phyloP scores from a whole-genome alignment of 2,888 invertebrate species.

The Drosophila diplacantha region DNA sequence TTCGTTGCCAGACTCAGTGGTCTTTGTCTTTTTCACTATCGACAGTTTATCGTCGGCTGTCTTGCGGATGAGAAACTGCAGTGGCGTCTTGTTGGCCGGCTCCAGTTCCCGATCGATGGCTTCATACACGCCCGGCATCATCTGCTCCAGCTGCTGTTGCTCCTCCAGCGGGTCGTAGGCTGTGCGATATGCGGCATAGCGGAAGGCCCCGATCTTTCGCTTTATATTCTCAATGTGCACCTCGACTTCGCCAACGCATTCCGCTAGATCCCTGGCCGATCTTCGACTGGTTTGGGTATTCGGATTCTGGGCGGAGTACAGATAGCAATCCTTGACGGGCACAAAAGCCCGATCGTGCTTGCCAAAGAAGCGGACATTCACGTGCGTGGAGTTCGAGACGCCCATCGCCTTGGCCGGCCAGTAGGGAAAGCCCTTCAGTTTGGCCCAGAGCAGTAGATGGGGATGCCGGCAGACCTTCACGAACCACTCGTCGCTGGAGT shows the following conservation, averaged over 20 bases:
- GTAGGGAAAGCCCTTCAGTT: constrained; percentile 96
- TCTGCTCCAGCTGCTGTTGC: constrained; percentile 81
- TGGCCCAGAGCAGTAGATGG: constrained; percentile 96
- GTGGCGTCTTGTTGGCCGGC: constrained; percentile 69
- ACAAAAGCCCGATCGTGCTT: constrained; percentile 97
- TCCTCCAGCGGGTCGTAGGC: constrained; percentile 83
- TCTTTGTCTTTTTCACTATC: constrained; percentile 73
- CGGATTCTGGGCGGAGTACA: constrained; percentile 87
- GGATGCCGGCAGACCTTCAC: constrained; percentile 93
- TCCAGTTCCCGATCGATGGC: constrained; percentile 65
- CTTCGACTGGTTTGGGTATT: constrained; percentile 78
- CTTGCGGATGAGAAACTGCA: constrained; percentile 78
- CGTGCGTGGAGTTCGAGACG: constrained; percentile 82
- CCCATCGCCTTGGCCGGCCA: constrained; percentile 98
- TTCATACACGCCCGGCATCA: constrained; percentile 80
- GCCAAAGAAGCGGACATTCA: constrained; percentile 96
- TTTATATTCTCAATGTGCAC: constrained; percentile 86
- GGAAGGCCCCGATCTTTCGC: constrained; percentile 84
- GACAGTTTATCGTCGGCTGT: constrained; percentile 77
- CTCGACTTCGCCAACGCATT: constrained; percentile 85
- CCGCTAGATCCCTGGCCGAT: constrained; percentile 79
- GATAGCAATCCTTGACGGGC: constrained; percentile 88
- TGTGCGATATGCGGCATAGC: constrained; percentile 85
- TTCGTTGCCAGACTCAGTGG: constrained; percentile 71
- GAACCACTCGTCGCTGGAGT: constrained; percentile 90